phyloP scores from a whole-genome alignment of 2,113 vertebrate genomes.

The Aplodontia rufa region DNA sequence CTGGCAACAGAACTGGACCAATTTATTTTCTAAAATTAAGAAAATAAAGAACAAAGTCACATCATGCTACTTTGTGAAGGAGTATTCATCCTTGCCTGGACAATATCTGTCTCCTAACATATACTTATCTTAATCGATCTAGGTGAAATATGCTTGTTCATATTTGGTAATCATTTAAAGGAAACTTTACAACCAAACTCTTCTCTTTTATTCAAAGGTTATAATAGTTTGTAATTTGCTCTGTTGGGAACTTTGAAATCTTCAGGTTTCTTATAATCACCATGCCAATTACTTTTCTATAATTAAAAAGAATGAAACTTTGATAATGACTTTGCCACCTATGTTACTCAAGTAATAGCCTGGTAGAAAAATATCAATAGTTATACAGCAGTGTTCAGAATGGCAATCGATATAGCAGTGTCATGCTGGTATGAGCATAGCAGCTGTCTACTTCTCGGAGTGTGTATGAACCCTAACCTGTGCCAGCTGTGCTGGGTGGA shows the following conservation, averaged over 20 bases:
- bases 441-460: not conserved
- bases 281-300: not conserved
- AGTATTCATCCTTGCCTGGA: not conserved
- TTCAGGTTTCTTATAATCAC: conserved; percentile 28
- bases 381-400: not conserved
- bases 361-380: conserved; percentile 18
- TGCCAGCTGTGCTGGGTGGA: not conserved
- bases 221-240: not conserved
- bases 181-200: not conserved
- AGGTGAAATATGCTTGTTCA: not conserved
- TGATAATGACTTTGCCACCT: conserved; percentile 33
- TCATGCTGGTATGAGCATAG: not conserved
- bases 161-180: not conserved
- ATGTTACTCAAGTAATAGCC: not conserved
- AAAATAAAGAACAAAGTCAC: not conserved
- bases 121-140: not conserved
- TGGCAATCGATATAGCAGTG: not conserved
- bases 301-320: conserved; percentile 54
- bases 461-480: not conserved
- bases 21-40: not conserved
- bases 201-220: not conserved
- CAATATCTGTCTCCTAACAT: not conserved
- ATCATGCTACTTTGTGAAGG: not conserved
- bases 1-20: not conserved
- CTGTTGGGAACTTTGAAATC: conserved; percentile 1